Base-by-base conservation (phyloP, 2,797 vertebrate species). In the Anableps anableps region DNA sequence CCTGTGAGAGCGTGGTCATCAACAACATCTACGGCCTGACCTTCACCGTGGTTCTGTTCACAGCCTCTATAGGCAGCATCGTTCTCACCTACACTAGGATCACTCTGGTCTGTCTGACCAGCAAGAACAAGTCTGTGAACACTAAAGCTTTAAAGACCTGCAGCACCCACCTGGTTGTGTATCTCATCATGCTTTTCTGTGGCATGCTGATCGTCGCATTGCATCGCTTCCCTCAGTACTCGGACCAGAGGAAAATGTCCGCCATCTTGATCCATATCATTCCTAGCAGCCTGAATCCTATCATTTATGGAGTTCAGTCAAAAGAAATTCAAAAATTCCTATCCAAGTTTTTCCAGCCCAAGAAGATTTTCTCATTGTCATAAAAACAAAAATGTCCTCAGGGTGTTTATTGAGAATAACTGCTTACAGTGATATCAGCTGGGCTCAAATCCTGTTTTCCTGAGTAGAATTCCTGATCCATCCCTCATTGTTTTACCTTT, bases 81-180 rank as follows among this genome's bases (percentile, higher is more conserved):
- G 1, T 81, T 0, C 17, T 95, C n/a, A 96, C 95, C 16, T 96
- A 95, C 58, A 45, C 86, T 0, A 88, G 85, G 70, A 96, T 97
- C 41, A 88, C 47, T 31, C 23, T 29, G 1, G 62, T 77, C 3
- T 77, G 75, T 68, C 62, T 68, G 47, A 51, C 47, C 1, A 91
- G 90, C 7, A 89, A 89, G 26, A 95, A 90, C 55, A 85, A 87
- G 83, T 50, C 62, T 0, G 74, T 93, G 74, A 74, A 84, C 14
- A 85, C 86, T 75, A 91, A 89, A 68, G 89, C 92, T 0, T 90
- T 96, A 60, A 91, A 93, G 86, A 94, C 93, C n/a, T 95, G 94
- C 1, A 72, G 86, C 79, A 90, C 88, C 0, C 93, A 95, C 75
- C 82, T 94, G 75, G 23, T 62, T 4, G 75, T 77, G 5, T 82